phyloP scores from a whole-genome alignment of 2,113 vertebrate species.

The Serinus canaria region DNA sequence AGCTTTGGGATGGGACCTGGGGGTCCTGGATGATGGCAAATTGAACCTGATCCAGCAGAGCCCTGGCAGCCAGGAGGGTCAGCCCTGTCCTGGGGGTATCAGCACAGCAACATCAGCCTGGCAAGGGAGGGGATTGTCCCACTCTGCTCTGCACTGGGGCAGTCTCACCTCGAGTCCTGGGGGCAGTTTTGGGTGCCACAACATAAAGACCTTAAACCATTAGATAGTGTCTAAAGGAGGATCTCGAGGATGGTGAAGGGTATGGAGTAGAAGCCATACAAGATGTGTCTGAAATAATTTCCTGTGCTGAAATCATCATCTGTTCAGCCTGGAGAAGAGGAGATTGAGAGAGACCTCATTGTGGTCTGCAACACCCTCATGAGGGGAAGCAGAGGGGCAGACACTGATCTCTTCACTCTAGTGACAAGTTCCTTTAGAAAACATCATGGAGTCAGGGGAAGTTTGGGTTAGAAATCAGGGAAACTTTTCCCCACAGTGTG shows the following conservation, averaged over 20 bases:
- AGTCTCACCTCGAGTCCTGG: accelerated
- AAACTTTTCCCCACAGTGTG: neutral
- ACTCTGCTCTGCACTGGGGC: accelerated
- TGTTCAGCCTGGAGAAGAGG: neutral
- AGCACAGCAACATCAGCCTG: accelerated
- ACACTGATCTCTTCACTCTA: neutral
- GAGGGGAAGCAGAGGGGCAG: no score
- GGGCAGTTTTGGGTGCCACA: neutral
- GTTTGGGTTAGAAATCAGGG: neutral
- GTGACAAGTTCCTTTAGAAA: neutral
- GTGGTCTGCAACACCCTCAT: neutral
- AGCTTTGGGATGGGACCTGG: accelerated
- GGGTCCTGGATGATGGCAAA: accelerated
- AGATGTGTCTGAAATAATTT: neutral
- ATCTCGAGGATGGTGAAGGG: neutral
- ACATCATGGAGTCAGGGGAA: neutral
- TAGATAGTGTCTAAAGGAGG: no score
- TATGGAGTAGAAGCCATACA: accelerated
- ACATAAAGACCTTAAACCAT: neutral
- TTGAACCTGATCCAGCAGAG: accelerated
- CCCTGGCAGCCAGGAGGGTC: neutral
- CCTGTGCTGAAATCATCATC: neutral
- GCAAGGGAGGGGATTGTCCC: neutral
- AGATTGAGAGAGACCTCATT: neutral
- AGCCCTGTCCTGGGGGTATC: neutral